phyloP scores from a whole-genome alignment of 2,888 invertebrate genomes.

The Orthonevra nobilis region DNA sequence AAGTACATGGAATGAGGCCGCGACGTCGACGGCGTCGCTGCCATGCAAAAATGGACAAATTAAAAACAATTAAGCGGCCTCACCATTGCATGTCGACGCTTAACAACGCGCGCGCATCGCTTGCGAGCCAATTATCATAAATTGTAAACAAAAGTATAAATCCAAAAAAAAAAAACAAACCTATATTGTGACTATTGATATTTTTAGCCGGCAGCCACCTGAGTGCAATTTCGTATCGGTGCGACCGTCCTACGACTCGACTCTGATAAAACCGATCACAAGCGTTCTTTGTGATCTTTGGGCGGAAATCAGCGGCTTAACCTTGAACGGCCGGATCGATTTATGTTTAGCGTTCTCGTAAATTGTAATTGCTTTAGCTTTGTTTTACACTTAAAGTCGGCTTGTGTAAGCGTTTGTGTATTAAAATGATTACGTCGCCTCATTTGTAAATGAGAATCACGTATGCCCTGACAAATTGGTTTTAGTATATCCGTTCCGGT shows the following conservation, averaged over 20 bases:
- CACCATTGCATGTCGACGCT: constrained; percentile 46
- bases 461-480: constrained; percentile 44
- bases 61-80: constrained; percentile 64
- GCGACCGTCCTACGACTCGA: neutral
- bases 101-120: constrained; percentile 38
- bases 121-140: constrained; percentile 56
- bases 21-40: constrained; percentile 10
- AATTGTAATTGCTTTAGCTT: constrained; percentile 53
- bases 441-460: constrained; percentile 59
- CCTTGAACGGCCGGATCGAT: constrained; percentile 65
- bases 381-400: constrained; percentile 9
- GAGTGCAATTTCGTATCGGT: constrained; percentile 24
- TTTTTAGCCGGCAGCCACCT: constrained; percentile 33
- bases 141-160: constrained; percentile 52
- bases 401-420: neutral
- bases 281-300: constrained; percentile 58
- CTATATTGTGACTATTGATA: constrained; percentile 37
- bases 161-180: neutral
- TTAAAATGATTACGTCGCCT: constrained; percentile 22
- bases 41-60: constrained; percentile 54
- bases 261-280: constrained; percentile 4
- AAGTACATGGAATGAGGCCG: neutral
- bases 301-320: constrained; percentile 67
- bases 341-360: constrained; percentile 39
- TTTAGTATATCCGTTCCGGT: constrained; percentile 26